Conservation (phyloP, 2,797 vertebrate genomes). For the Eremophila alpestris region DNA sequence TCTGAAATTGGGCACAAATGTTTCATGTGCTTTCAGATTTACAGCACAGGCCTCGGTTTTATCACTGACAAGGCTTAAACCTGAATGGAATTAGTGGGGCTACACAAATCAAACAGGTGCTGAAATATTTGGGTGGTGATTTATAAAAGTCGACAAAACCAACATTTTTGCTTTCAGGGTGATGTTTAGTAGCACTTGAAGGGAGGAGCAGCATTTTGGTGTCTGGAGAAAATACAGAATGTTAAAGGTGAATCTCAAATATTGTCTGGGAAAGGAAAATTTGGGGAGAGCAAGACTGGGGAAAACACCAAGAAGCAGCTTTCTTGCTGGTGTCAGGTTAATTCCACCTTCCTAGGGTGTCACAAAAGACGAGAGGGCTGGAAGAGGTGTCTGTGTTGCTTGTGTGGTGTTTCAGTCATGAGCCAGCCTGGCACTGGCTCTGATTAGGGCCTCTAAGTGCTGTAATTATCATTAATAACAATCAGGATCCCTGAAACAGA, state of each 20-base stretch:
- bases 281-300: neutral
- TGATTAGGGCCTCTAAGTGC: neutral
- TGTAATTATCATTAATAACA: constrained; percentile 16
- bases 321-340: neutral
- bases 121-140: neutral
- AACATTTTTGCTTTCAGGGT: neutral
- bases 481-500: neutral
- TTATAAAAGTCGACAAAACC: neutral
- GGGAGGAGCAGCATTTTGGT: neutral
- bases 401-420: neutral
- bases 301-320: neutral
- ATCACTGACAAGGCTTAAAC: neutral
- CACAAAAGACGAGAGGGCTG: neutral
- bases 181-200: neutral
- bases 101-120: neutral
- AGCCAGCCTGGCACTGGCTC: neutral
- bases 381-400: neutral
- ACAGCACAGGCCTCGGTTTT: neutral
- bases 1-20: neutral
- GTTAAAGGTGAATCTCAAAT: neutral
- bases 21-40: constrained; percentile 5
- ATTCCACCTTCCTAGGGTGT: neutral
- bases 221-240: neutral
- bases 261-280: neutral
- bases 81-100: neutral